phyloP scores from a whole-genome alignment of 2,797 vertebrate genomes.

The Diplodus puntazzo region DNA sequence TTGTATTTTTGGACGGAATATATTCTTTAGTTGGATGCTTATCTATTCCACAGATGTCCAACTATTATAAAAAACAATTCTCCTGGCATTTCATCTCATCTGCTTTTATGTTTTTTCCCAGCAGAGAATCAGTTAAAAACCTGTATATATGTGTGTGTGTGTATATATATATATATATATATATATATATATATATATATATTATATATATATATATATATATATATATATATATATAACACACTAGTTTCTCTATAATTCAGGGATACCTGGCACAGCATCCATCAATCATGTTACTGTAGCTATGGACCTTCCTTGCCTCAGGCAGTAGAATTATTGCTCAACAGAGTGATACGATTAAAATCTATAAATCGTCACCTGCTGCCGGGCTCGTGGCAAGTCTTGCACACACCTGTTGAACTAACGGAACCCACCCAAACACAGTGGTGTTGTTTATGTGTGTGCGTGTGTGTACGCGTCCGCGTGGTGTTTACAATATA shows the following conservation, averaged over 20 bases:
- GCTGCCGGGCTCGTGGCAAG: slow-evolving; percentile 81
- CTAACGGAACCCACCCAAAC: slow-evolving; percentile 74
- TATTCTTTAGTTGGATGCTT: slow-evolving; percentile 6
- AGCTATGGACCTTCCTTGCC: slow-evolving; percentile 59
- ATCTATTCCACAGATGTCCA: neutral
- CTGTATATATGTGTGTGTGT: neutral
- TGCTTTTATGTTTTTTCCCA: neutral
- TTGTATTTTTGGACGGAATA: slow-evolving; percentile 26
- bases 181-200: too few relatives aligned
- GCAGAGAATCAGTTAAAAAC: neutral
- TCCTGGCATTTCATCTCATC: slow-evolving; percentile 9
- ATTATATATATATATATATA: too few relatives aligned
- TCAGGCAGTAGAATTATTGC: slow-evolving; percentile 81
- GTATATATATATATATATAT: too few relatives aligned
- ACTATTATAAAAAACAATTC: neutral
- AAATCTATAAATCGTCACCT: slow-evolving; percentile 87
- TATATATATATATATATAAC: neutral
- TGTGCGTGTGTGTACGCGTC: neutral
- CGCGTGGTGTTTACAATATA: slow-evolving; percentile 76
- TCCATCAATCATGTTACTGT: slow-evolving; percentile 65
- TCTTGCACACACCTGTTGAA: slow-evolving; percentile 80
- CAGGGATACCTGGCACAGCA: slow-evolving; percentile 45
- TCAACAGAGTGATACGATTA: slow-evolving; percentile 82
- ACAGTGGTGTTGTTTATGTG: slow-evolving; percentile 2
- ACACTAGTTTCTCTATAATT: slow-evolving; percentile 9